Percentiles rank a stretch among this genome's conserved stretches.
phyloP scores from a whole-genome alignment of 2,113 vertebrate genomes.

The Paratilapia polleni region DNA sequence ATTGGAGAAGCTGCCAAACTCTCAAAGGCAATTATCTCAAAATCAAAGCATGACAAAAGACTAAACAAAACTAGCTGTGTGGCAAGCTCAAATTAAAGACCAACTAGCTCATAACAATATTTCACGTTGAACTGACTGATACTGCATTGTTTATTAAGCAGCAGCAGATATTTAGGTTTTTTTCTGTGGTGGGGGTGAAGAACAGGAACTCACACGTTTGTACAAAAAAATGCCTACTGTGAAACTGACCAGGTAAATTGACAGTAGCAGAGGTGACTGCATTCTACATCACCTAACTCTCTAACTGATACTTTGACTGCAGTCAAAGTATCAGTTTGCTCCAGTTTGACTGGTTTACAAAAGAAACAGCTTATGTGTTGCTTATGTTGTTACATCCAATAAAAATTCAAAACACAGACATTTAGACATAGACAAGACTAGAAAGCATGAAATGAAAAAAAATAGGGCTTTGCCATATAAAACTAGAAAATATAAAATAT shows the following conservation, averaged over 20 bases:
- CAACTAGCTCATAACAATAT: not conserved
- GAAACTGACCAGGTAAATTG: not conserved
- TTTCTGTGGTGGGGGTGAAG: rapidly evolving
- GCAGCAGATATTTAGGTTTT: not conserved
- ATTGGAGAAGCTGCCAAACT: not conserved
- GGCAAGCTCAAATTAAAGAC: not conserved
- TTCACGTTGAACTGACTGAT: not conserved
- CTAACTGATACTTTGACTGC: not conserved
- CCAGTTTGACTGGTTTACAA: not conserved
- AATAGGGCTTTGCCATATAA: not conserved
- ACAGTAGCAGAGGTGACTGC: not conserved
- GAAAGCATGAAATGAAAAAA: not conserved
- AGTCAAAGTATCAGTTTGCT: not conserved
- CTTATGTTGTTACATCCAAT: not conserved
- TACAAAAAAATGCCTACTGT: not conserved
- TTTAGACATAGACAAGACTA: not conserved
- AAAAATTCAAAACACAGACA: not conserved
- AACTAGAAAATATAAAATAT: not conserved
- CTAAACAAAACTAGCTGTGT: not conserved
- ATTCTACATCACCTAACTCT: not conserved
- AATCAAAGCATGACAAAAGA: not conserved
- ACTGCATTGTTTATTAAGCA: not conserved
- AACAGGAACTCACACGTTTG: not conserved
- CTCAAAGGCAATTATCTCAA: not conserved
- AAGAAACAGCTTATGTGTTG: not conserved